phyloP scores from a whole-genome alignment of 2,797 vertebrate genomes.

The Xenentodon cancila region DNA sequence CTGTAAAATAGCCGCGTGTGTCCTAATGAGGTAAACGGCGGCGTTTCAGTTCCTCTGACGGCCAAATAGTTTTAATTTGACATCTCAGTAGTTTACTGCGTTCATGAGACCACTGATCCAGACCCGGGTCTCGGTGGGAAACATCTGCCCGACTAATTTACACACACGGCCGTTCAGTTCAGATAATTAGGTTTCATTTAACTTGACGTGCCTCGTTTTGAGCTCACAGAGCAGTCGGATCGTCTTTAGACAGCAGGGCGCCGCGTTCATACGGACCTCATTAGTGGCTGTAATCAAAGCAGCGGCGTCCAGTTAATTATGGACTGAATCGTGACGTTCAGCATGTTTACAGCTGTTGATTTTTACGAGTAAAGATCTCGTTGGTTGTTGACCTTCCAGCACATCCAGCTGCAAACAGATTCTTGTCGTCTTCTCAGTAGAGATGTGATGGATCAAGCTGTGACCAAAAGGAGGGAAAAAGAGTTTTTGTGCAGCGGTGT shows the following conservation, averaged over 20 bases:
- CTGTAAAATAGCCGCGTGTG: neutral
- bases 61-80: too few species aligned
- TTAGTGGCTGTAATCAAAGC: slow-evolving; percentile 40
- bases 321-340: too few species aligned
- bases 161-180: slow-evolving; percentile 44
- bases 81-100: too few species aligned
- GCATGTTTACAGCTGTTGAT: too few species aligned
- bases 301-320: slow-evolving; percentile 28
- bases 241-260: slow-evolving; percentile 26
- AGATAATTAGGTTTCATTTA: slow-evolving; percentile 47
- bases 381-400: too few species aligned
- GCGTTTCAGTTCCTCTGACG: too few species aligned
- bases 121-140: neutral
- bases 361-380: too few species aligned
- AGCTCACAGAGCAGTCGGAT: slow-evolving; percentile 26
- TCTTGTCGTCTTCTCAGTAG: neutral
- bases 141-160: slow-evolving; percentile 51
- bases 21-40: neutral
- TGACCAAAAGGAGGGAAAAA: too few species aligned
- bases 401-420: slow-evolving; percentile 22
- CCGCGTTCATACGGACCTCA: slow-evolving; percentile 24
- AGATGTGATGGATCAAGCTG: too few species aligned
- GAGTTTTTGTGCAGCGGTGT: too few species aligned
- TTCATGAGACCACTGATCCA: too few species aligned
- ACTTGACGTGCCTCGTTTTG: slow-evolving; percentile 1